Evolutionary conservation across 2,888 invertebrate species (phyloP).

Genomic region (Tachystola acroxantha): DNA sequence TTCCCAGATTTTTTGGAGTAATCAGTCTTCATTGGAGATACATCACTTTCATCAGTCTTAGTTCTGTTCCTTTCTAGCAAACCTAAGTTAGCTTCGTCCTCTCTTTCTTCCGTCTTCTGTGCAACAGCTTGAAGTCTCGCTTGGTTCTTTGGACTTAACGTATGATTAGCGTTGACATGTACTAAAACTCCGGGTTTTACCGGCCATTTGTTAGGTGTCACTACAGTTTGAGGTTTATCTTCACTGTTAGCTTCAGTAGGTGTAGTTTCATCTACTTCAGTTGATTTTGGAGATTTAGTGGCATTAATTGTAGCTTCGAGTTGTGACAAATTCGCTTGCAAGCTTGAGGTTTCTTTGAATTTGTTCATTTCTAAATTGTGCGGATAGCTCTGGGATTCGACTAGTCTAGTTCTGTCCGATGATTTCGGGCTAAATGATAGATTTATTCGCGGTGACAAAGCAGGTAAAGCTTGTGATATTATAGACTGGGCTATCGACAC

Average conservation of each 20-base stretch:
- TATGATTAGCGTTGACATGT: constrained; percentile 91
- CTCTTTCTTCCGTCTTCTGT: constrained; percentile 31
- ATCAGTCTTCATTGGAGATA: constrained; percentile 37
- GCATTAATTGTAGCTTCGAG: constrained; percentile 45
- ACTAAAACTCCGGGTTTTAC: constrained; percentile 92
- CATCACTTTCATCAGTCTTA: constrained; percentile 30
- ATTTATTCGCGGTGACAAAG: constrained; percentile 64
- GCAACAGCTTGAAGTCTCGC: constrained; percentile 44
- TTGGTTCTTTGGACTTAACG: constrained; percentile 78
- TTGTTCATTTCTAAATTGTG: constrained; percentile 57
- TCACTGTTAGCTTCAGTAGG: constrained; percentile 35
- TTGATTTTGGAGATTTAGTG: constrained; percentile 12
- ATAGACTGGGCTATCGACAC: constrained; percentile 75
- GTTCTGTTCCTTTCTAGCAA: constrained; percentile 56
- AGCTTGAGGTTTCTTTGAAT: constrained; percentile 39
- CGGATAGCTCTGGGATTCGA: constrained; percentile 44
- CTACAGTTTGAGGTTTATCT: constrained; percentile 46
- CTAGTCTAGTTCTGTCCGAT: constrained; percentile 66
- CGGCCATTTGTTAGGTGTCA: constrained; percentile 87
- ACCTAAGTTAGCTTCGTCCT: constrained; percentile 50
- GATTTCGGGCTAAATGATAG: constrained; percentile 67
- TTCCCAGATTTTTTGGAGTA: constrained; percentile 62
- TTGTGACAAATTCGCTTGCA: constrained; percentile 47
- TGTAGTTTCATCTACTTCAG: constrained; percentile 28
- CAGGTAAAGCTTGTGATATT: constrained; percentile 74